A percentile compares a stretch with the other conserved stretches of the same genome.
phyloP scores from a whole-genome alignment of 1,140 invertebrate genomes.

The Tetramorium alpestre region DNA sequence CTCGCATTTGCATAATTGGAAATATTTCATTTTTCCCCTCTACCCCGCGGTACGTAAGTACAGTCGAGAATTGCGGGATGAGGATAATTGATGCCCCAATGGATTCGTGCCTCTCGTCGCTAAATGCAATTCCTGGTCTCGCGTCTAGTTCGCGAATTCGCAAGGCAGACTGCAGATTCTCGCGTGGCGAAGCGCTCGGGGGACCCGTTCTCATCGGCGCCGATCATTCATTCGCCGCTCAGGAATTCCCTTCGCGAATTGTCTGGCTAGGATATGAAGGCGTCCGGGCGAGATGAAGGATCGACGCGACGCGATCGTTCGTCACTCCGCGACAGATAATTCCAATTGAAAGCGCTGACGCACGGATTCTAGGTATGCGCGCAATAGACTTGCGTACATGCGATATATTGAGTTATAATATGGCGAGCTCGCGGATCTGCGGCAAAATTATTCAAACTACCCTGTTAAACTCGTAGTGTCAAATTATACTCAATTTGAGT shows the following conservation, averaged over 20 bases:
- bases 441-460: too few species aligned
- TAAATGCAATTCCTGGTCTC: constrained; percentile 55
- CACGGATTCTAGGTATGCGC: not conserved
- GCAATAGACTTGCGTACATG: not conserved
- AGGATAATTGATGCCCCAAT: constrained; percentile 49
- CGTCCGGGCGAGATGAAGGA: not conserved
- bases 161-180: constrained; percentile 38
- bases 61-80: not conserved
- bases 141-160: constrained; percentile 51
- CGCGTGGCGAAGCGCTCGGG: not conserved
- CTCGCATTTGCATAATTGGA: constrained; percentile 65
- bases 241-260: constrained; percentile 51
- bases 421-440: not conserved
- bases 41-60: not conserved
- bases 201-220: constrained; percentile 35
- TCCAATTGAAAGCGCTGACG: not conserved
- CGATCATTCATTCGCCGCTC: constrained; percentile 2
- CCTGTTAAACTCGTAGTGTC: too few species aligned
- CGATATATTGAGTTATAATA: not conserved
- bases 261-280: not conserved
- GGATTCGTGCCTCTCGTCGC: constrained; percentile 2
- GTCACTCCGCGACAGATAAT: constrained; percentile 19
- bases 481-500: too few species aligned
- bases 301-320: constrained; percentile 1
- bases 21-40: constrained; percentile 35